Conservation (phyloP, 1,140 invertebrate genomes). For the Rhyzopertha dominica region DNA sequence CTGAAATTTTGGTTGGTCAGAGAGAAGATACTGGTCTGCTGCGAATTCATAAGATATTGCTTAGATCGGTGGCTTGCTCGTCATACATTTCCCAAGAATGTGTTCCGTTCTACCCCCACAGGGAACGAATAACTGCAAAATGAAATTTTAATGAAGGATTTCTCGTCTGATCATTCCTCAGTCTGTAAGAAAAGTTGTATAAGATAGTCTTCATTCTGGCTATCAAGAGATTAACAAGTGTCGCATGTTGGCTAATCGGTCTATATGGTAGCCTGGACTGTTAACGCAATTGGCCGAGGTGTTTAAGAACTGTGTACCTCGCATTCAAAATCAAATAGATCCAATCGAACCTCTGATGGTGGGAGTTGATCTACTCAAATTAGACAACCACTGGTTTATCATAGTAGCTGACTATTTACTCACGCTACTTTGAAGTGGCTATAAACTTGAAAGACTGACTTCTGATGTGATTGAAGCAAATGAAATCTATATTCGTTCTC, state of each 20-base stretch:
- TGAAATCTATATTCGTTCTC: slow-evolving; percentile 9
- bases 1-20: too few species aligned
- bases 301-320: slow-evolving; percentile 3
- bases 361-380: slow-evolving; percentile 4
- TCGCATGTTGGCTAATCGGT: slow-evolving; percentile 4
- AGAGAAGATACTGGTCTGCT: too few species aligned
- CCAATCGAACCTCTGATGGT: slow-evolving; percentile 8
- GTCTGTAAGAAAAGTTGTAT: too few species aligned
- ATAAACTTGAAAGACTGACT: slow-evolving; percentile 4
- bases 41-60: too few species aligned
- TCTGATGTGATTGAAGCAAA: not conserved
- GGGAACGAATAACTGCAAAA: too few species aligned
- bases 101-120: too few species aligned
- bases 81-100: too few species aligned
- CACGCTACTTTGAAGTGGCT: slow-evolving; percentile 8
- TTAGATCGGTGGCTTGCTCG: too few species aligned
- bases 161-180: too few species aligned
- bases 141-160: too few species aligned
- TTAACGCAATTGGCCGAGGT: not conserved
- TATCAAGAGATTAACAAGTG: too few species aligned
- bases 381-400: not conserved
- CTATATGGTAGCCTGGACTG: slow-evolving; percentile 9
- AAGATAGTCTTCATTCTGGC: too few species aligned
- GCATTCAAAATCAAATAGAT: not conserved
- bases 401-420: slow-evolving; percentile 14